Evolutionary conservation across 2,113 vertebrate genomes (phyloP).

Genomic region (Illadopsis cleaveri): DNA sequence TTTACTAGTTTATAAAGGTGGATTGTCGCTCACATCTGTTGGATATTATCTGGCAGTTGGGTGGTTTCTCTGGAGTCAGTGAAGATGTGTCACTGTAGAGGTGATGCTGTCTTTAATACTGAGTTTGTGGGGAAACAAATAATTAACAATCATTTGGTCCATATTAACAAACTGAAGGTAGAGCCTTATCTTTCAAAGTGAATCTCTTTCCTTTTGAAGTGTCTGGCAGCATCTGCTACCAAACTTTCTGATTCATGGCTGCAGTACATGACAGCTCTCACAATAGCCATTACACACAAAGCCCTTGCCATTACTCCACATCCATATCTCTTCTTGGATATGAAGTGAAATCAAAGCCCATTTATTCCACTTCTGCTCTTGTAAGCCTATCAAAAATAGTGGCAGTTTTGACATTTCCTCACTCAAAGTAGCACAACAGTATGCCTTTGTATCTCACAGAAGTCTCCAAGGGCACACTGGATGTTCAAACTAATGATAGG

Average conservation of each 20-base stretch:
- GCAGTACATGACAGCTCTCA: background rate
- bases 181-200: background rate
- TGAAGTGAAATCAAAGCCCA: constrained; percentile 34
- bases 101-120: background rate
- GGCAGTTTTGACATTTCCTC: constrained; percentile 43
- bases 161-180: background rate
- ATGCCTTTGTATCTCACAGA: background rate
- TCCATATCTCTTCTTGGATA: constrained; percentile 12
- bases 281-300: background rate
- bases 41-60: background rate
- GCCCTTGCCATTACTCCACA: constrained; percentile 3
- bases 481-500: background rate
- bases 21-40: background rate
- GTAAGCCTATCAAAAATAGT: constrained; percentile 33
- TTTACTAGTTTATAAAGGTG: background rate
- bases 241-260: constrained; percentile 4
- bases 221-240: background rate
- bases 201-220: background rate
- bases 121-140: background rate
- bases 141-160: background rate
- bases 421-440: background rate
- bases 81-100: background rate
- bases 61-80: background rate
- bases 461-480: background rate
- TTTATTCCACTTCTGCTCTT: constrained; percentile 22